These are phyloP conservation scores for Alsophila aescularia DNA, from an alignment of 2,888 invertebrate species.

Conservation along the genomic window DNA sequence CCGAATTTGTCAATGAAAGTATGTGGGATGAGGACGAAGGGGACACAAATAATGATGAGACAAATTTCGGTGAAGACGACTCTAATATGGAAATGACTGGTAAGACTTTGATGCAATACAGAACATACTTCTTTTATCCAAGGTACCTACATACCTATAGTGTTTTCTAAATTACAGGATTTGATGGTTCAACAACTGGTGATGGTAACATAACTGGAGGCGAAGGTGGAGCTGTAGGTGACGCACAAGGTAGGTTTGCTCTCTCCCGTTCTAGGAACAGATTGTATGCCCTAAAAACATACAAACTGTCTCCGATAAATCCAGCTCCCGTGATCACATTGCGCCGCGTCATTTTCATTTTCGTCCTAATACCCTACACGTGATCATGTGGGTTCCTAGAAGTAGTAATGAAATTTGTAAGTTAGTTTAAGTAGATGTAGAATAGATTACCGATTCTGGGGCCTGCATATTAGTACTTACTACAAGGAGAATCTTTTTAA, in stretches of 20 bases:
- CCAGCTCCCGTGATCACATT: constrained; percentile 39
- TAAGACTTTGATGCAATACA: too few species aligned
- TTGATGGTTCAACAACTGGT: constrained; percentile 80
- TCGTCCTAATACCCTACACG: not conserved
- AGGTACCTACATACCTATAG: not conserved
- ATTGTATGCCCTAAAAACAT: constrained; percentile 10
- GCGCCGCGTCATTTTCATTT: not conserved
- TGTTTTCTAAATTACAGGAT: constrained; percentile 54
- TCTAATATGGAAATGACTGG: constrained; percentile 87
- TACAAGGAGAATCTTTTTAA: too few species aligned
- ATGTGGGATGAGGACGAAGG: constrained; percentile 86
- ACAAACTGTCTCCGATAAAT: constrained; percentile 28
- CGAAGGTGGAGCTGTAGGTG: constrained; percentile 82
- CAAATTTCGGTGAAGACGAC: constrained; percentile 87
- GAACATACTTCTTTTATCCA: too few species aligned
- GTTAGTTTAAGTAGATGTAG: constrained; percentile 10
- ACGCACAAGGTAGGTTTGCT: constrained; percentile 84
- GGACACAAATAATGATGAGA: constrained; percentile 86
- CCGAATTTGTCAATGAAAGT: constrained; percentile 86
- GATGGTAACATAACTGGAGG: constrained; percentile 80
- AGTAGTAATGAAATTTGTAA: constrained; percentile 79
- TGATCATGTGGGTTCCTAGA: constrained; percentile 51
- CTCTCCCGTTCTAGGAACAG: constrained; percentile 23
- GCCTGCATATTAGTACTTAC: too few species aligned
- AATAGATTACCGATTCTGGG: not conserved